Conservation (phyloP, 2,797 vertebrate genomes). For the Microchirus variegatus region DNA sequence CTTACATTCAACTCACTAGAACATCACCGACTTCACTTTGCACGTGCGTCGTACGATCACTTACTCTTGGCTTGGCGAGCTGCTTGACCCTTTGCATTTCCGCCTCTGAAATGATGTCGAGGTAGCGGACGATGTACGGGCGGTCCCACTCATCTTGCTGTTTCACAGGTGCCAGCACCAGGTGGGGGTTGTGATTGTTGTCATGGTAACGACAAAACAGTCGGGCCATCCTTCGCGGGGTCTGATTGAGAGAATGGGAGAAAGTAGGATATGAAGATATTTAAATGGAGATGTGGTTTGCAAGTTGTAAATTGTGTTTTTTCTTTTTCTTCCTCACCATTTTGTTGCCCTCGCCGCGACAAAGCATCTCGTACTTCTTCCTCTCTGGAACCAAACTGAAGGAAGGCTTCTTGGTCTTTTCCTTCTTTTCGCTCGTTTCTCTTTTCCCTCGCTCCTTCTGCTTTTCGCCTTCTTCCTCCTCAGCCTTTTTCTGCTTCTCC, state of each 20-base stretch:
- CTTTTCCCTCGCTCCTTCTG: conserved; percentile 49
- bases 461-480: conserved; percentile 40
- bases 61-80: conserved; percentile 95
- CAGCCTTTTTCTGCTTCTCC: conserved; percentile 88
- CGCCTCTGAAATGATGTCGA: conserved; percentile 91
- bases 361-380: conserved; percentile 97
- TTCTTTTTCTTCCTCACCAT: conserved; percentile 83
- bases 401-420: conserved; percentile 63
- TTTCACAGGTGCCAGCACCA: conserved; percentile 88
- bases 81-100: conserved; percentile 93
- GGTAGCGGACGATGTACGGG: conserved; percentile 92
- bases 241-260: conserved; percentile 72
- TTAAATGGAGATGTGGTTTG: neutral
- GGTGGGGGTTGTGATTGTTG: conserved; percentile 85
- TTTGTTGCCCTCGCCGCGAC: conserved; percentile 93
- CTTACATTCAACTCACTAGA: neutral
- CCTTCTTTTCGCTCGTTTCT: conserved; percentile 60
- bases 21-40: neutral
- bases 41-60: conserved; percentile 15
- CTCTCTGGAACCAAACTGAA: conserved; percentile 87
- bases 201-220: conserved; percentile 95
- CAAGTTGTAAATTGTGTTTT: neutral
- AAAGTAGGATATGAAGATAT: neutral
- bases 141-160: conserved; percentile 97
- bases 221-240: conserved; percentile 87